Evolutionary conservation across 2,113 vertebrate species (phyloP).

Genomic region (Xenopus borealis): DNA sequence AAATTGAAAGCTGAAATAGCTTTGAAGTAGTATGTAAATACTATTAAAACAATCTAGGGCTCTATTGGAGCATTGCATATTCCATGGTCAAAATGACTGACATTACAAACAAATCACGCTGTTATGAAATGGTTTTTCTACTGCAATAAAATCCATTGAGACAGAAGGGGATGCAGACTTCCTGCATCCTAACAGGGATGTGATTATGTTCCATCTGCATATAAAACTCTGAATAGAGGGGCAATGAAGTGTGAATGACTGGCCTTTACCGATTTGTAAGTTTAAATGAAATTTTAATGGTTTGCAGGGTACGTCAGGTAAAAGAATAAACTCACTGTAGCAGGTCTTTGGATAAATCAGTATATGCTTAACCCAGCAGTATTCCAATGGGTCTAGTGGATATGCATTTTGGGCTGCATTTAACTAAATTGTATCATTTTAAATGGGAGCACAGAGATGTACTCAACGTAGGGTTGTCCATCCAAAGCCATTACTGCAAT

Average conservation of each 20-base stretch:
- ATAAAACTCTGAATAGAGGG: conserved; percentile 77
- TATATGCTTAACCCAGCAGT: too few species aligned
- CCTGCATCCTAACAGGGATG: conserved; percentile 65
- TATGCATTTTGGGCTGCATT: too few species aligned
- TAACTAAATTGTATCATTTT: too few species aligned
- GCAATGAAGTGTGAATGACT: conserved; percentile 70
- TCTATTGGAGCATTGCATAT: not conserved
- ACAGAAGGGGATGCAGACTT: conserved; percentile 53
- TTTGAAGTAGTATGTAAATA: too few species aligned
- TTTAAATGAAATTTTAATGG: conserved; percentile 39
- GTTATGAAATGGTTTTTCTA: not conserved
- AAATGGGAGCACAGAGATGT: too few species aligned
- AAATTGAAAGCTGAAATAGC: too few species aligned
- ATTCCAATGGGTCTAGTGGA: too few species aligned
- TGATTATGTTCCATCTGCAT: conserved; percentile 79
- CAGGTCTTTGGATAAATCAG: conserved; percentile 15
- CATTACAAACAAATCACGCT: not conserved
- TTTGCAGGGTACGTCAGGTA: not conserved
- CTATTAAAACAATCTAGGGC: too few species aligned
- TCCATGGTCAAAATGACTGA: not conserved
- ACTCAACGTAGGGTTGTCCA: too few species aligned
- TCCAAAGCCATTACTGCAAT: too few species aligned
- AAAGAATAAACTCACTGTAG: not conserved
- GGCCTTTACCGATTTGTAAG: conserved; percentile 17
- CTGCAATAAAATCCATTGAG: not conserved